Base-by-base conservation (phyloP, 1,140 invertebrate genomes). In the Pseudomyrmex flavicornis region DNA sequence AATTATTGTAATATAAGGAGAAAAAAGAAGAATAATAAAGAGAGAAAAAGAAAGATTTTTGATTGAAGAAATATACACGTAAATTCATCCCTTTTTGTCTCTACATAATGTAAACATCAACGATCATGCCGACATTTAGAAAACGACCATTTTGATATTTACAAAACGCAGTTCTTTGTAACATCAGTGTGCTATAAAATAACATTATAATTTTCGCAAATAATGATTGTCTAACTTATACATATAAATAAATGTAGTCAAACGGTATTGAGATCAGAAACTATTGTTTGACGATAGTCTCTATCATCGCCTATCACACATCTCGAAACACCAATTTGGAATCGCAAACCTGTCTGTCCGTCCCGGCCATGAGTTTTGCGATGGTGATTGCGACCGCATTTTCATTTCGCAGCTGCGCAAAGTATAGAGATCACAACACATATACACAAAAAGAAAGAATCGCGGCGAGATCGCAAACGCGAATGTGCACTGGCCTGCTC, bases 401-500 rank as follows among this genome's bases (percentile, higher is more conserved):
- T 80, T 46, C 26, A 46, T 35, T 54, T 69, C 58, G 22, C 48
- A 22, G 10, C 35, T 22, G 20, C 48, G 62, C 17, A 58, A n/a
- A 10, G 26, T 1, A 26, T 69, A 46, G 22, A 54, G 17, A 48
- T 35, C 5, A 35, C 35, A 35, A 44, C 15, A 13, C 2, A 54
- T 63, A 15, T 13, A 52, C 26, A 12, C 26, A 69, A 68, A 76
- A 85, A 12, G 56, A 76, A 85, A 12, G 52, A 61, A 83, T 85
- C 77, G 73, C 61, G 70, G 87, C 86, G 87, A 91, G 90, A 92
- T 91, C 89, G 88, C 89, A 76, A 88, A 89, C 89, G 89, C 86
- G 91, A 92, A 91, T 93, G 91, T 91, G 91, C 92, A 93, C 90
- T 93, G 91, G 92, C 92, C 92, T 88, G 92, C 91, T 91, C 88